Evolutionary conservation across 1,140 invertebrate species (phyloP), one percentile per base, ranked within the genome.

Genomic region (Halictus rubicundus): DNA sequence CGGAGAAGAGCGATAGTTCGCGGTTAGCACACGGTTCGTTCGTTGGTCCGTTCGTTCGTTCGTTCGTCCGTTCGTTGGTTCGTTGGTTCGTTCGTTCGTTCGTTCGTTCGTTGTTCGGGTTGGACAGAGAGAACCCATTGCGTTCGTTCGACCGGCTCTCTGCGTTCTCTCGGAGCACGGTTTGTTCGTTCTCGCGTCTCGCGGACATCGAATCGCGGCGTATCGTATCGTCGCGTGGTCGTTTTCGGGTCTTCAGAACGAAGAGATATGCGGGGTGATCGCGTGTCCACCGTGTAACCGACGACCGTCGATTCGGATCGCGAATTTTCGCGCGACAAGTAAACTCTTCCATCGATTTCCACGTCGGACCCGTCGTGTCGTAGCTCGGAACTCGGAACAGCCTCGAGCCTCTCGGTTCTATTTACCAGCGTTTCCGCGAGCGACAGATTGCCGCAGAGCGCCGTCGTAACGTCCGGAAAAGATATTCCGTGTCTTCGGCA

Each of bases 1-100:
- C 89, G 82, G 88, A 88, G 85, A 84, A 89, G 88, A 90, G 85
- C 83, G 87, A 87, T 85, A 91, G 90, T 91, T 87, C 85, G 90
- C 87, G 89, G 87, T 89, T 84, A 84, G 82, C 76, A 75, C 85
- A 88, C 88, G 88, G 84, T 83, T 87, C 83, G 87, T 82, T 75
- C 81, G 81, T 81, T 80, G 71, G 76, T 54, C 68, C 37, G 52
- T 54, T 54, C 16, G 49, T 19, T 54, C 49, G 49, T 52, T 16
- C 19, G 49, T 52, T 52, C 49, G 84, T 83, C 87, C 83, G 86
- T 82, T 74, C 12, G 27, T 32, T 5, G 3, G 32, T 3, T 32
- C 32, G 32, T 32, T 32, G 32, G 32, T 32, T 32, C 32, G 32
- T 32, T 32, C 32, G 32, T 32, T 32, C 32, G 32, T 32, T 32